Percentiles rank a stretch among this genome's conserved stretches.
Evolutionary conservation across 2,888 invertebrate genomes (phyloP).

Genomic region (Lydus trimaculatus): DNA sequence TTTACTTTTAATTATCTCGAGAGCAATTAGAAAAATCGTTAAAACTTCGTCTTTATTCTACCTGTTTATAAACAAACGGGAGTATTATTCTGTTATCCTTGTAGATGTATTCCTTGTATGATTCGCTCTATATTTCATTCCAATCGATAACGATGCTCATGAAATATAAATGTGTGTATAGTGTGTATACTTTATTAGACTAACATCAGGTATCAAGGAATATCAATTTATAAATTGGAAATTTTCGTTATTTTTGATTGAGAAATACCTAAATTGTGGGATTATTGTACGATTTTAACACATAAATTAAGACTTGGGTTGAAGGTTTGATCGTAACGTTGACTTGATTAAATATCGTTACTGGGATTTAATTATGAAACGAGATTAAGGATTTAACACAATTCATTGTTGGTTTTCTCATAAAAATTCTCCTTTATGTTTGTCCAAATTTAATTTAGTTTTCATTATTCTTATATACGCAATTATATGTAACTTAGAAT

Average conservation of each 20-base stretch:
- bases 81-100: neutral
- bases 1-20: neutral
- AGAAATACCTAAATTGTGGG: neutral
- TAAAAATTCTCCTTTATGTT: neutral
- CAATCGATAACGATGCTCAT: slow-evolving; percentile 45
- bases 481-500: too few species aligned
- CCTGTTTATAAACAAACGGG: neutral
- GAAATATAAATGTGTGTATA: slow-evolving; percentile 37
- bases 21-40: neutral
- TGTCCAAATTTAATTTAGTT: neutral
- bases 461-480: too few species aligned
- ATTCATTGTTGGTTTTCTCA: neutral
- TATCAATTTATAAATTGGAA: neutral
- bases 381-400: slow-evolving; percentile 1
- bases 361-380: neutral
- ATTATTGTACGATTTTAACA: neutral
- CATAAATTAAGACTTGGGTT: neutral
- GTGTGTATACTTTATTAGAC: slow-evolving; percentile 1
- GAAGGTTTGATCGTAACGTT: neutral
- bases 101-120: slow-evolving; percentile 10
- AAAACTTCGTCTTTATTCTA: neutral
- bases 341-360: slow-evolving; percentile 2
- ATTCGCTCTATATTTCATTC: slow-evolving; percentile 35
- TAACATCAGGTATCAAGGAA: neutral
- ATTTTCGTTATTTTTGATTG: too few species aligned